A percentile compares a stretch with the other conserved stretches of the same genome.
Conservation (phyloP, 1,140 invertebrate species). For the Lamellibrachia luymesi region DNA sequence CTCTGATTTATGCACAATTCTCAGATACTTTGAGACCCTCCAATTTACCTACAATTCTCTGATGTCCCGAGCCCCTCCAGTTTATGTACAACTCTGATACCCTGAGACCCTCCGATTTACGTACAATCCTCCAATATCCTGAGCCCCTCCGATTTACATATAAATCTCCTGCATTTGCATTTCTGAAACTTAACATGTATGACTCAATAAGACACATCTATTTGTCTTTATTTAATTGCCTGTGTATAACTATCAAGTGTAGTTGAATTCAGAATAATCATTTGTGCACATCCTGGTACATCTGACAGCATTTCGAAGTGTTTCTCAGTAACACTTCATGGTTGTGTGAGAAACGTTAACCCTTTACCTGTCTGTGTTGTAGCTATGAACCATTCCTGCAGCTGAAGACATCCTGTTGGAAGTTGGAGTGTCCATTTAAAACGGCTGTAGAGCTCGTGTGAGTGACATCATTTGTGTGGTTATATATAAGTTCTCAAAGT, state of each 20-base stretch:
- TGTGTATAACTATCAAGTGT: neutral
- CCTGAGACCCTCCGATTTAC: too few relatives aligned
- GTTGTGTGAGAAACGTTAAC: neutral
- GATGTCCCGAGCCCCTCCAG: too few relatives aligned
- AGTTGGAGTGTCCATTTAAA: constrained; percentile 61
- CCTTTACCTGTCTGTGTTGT: neutral
- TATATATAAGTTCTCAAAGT: too few relatives aligned
- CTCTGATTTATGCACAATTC: too few relatives aligned
- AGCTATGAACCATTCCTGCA: constrained; percentile 85
- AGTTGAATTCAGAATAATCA: neutral
- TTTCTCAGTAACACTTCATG: neutral
- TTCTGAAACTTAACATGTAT: too few relatives aligned
- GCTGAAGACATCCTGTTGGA: constrained; percentile 83
- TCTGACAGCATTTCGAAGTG: neutral
- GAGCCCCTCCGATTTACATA: too few relatives aligned
- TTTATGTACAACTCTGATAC: too few relatives aligned
- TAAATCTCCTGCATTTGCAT: too few relatives aligned
- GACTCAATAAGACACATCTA: neutral
- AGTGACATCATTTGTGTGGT: constrained; percentile 47
- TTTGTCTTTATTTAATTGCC: neutral
- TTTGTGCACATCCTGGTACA: neutral
- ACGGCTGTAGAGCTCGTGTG: constrained; percentile 88
- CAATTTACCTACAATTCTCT: too few relatives aligned
- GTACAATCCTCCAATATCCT: too few relatives aligned
- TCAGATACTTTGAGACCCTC: too few relatives aligned